phyloP scores from a whole-genome alignment of 2,888 invertebrate genomes.

The Drosophila neotestacea region DNA sequence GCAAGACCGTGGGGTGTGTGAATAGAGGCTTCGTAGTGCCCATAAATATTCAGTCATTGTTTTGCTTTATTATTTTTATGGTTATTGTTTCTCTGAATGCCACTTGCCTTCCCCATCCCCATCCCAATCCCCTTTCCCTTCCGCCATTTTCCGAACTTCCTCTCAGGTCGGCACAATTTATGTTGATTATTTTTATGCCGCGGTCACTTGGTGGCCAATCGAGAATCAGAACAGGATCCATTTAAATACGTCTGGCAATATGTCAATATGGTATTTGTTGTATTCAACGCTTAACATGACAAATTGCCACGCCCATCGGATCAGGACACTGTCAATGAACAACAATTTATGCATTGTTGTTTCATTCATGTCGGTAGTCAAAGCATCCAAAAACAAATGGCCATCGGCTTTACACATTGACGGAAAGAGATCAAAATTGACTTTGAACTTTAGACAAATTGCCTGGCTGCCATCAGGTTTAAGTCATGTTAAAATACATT shows the following conservation, averaged over 20 bases:
- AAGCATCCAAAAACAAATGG: conserved; percentile 9
- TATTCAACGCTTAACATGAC: conserved; percentile 73
- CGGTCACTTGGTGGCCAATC: conserved; percentile 75
- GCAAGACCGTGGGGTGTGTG: conserved; percentile 14
- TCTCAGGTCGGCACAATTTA: conserved; percentile 61
- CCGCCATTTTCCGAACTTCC: conserved; percentile 6
- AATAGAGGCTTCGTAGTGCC: conserved; percentile 41
- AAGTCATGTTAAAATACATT: neutral
- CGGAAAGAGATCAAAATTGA: conserved; percentile 4
- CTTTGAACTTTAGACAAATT: conserved; percentile 9
- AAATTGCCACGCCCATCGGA: conserved; percentile 67
- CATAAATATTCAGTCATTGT: conserved; percentile 78
- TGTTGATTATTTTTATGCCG: conserved; percentile 80
- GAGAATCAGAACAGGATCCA: conserved; percentile 68
- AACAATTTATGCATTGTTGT: conserved; percentile 61
- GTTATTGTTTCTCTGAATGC: conserved; percentile 70
- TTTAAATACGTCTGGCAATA: conserved; percentile 68
- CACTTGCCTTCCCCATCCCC: neutral
- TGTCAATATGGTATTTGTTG: conserved; percentile 62
- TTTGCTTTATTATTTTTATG: conserved; percentile 81
- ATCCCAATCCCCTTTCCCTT: neutral
- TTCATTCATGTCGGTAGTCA: conserved; percentile 4
- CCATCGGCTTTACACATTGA: conserved; percentile 10
- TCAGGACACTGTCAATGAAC: conserved; percentile 60
- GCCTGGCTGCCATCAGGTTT: neutral